Percentiles rank a stretch among this genome's conserved stretches.
These are phyloP conservation scores for Telmatherina bonti DNA, from an alignment of 2,797 vertebrate genomes.

Conservation along the genomic window DNA sequence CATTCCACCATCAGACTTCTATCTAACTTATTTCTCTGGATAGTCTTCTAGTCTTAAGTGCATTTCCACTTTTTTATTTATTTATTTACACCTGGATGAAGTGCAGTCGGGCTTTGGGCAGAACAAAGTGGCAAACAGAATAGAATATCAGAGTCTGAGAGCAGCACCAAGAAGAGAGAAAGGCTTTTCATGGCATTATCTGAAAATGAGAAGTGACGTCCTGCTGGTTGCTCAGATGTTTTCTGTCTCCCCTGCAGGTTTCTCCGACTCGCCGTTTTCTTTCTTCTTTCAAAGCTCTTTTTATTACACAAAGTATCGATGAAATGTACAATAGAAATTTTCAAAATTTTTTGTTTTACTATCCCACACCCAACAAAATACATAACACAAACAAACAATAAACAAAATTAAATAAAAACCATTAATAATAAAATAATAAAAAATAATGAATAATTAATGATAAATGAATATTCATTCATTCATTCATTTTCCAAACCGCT, in stretches of 20 bases:
- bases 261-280: no score
- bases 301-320: no score
- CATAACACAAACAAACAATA: no score
- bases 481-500: no score
- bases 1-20: conserved; percentile 5
- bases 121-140: conserved; percentile 19
- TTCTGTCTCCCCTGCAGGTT: conserved; percentile 15
- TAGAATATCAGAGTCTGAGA: conserved; percentile 16
- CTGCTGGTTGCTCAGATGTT: neutral
- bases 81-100: neutral
- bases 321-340: no score
- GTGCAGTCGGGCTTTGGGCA: neutral
- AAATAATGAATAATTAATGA: no score
- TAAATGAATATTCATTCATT: no score
- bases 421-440: no score
- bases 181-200: conserved; percentile 17
- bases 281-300: no score
- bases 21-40: conserved; percentile 2
- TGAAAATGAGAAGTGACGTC: conserved; percentile 16
- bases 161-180: neutral
- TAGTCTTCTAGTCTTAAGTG: neutral
- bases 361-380: no score
- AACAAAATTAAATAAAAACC: no score
- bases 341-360: no score
- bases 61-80: neutral